Percentiles rank a stretch among this genome's conserved stretches.
These are phyloP conservation scores for Norana najaformis DNA, from an alignment of 2,888 invertebrate species.

Conservation along the genomic window DNA sequence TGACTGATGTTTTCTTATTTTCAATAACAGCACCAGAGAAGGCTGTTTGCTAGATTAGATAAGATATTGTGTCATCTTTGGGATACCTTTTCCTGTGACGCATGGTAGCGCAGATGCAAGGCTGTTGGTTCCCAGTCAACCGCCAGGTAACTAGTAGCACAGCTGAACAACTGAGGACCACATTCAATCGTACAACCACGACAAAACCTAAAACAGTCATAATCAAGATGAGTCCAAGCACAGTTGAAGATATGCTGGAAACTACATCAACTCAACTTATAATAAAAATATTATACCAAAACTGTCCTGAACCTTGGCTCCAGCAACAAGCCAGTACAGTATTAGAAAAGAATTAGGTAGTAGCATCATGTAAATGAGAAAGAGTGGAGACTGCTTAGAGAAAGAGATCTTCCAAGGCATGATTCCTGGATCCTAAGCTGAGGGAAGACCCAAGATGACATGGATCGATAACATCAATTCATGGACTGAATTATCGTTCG, in stretches of 20 bases:
- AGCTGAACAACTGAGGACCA: constrained; percentile 60
- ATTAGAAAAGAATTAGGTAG: neutral
- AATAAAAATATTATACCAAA: neutral
- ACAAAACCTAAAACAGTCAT: constrained; percentile 70
- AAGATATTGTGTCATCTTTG: neutral
- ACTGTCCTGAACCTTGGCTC: neutral
- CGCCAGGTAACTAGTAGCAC: constrained; percentile 69
- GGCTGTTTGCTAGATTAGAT: too few species aligned
- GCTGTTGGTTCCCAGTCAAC: constrained; percentile 95
- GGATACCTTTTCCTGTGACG: constrained; percentile 72
- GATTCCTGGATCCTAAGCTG: too few species aligned
- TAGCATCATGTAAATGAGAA: too few species aligned
- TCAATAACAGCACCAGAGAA: neutral
- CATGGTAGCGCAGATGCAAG: constrained; percentile 83
- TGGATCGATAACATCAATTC: too few species aligned
- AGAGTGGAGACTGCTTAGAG: too few species aligned
- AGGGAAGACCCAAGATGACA: too few species aligned
- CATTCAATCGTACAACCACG: constrained; percentile 82
- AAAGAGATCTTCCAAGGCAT: too few species aligned
- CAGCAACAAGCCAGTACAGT: neutral
- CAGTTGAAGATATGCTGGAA: neutral
- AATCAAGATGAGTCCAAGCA: neutral
- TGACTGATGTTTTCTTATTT: too few species aligned
- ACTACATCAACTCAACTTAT: constrained; percentile 9
- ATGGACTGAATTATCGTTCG: too few species aligned